Evolutionary conservation across 1,140 invertebrate species (phyloP).

Genomic region (Dufourea novaeangliae): DNA sequence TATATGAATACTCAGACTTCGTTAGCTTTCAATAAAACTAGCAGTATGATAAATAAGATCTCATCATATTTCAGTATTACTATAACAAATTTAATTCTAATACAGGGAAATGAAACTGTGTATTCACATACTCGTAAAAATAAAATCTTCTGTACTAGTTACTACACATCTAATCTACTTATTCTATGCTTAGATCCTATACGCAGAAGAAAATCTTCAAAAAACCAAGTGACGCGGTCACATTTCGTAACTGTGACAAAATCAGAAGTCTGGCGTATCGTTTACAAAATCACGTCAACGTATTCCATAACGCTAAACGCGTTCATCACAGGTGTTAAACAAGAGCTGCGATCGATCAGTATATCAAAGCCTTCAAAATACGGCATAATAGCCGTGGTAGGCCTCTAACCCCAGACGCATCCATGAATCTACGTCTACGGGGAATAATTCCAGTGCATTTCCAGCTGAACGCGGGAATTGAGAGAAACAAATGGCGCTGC

Average conservation of each 20-base stretch:
- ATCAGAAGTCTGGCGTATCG: not conserved
- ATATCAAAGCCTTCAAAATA: conserved; percentile 7
- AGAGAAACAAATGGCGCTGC: not conserved
- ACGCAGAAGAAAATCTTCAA: not conserved
- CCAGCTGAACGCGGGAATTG: not conserved
- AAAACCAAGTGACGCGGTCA: not conserved
- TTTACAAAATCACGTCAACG: not conserved
- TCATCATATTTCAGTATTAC: no score
- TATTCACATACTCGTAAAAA: no score
- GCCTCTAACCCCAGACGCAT: not conserved
- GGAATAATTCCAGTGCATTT: conserved; percentile 26
- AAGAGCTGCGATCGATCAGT: not conserved
- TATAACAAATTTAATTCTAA: no score
- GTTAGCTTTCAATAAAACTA: no score
- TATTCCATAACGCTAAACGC: not conserved
- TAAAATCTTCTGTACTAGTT: no score
- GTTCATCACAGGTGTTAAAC: conserved; percentile 4
- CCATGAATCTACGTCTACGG: not conserved
- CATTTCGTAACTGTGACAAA: not conserved
- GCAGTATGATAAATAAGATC: no score
- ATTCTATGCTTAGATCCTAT: no score
- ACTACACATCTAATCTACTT: no score
- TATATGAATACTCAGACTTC: no score
- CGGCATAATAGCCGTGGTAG: not conserved
- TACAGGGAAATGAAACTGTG: no score